A percentile compares a stretch with the other conserved stretches of the same genome.
Evolutionary conservation across 2,797 vertebrate genomes (phyloP).

Genomic region (Sphaeramia orbicularis): DNA sequence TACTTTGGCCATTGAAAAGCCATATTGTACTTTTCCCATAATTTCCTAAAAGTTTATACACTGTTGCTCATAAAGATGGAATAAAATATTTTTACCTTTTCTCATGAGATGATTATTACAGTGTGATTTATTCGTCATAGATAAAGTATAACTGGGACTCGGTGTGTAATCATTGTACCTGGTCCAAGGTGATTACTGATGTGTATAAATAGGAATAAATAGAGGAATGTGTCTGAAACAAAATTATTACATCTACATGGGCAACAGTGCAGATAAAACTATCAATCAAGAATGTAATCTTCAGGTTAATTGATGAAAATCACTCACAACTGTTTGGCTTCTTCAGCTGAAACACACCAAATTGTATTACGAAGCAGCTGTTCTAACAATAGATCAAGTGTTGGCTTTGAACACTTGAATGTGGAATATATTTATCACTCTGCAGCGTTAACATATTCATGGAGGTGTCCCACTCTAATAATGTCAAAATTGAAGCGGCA

Average conservation of each 20-base stretch:
- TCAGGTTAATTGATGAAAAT: not conserved
- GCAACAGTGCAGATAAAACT: not conserved
- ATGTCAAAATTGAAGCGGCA: constrained; percentile 58
- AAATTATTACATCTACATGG: no score
- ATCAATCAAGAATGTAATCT: not conserved
- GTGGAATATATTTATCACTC: constrained; percentile 52
- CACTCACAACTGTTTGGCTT: not conserved
- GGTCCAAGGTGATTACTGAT: no score
- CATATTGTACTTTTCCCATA: not conserved
- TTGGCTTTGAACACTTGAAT: constrained; percentile 29
- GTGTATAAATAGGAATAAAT: no score
- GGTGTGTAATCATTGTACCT: no score
- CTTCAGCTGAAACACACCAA: not conserved
- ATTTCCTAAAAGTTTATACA: not conserved
- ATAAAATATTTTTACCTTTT: not conserved
- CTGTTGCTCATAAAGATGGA: not conserved
- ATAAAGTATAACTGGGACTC: no score
- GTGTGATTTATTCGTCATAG: no score
- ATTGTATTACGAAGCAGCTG: not conserved
- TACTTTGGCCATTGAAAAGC: not conserved
- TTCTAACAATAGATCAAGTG: constrained; percentile 30
- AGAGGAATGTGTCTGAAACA: no score
- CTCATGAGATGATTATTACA: no score
- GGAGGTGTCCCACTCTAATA: constrained; percentile 59
- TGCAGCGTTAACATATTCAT: constrained; percentile 62